These are phyloP conservation scores for Vanessa cardui DNA, from an alignment of 2,888 invertebrate genomes.

Conservation along the genomic window DNA sequence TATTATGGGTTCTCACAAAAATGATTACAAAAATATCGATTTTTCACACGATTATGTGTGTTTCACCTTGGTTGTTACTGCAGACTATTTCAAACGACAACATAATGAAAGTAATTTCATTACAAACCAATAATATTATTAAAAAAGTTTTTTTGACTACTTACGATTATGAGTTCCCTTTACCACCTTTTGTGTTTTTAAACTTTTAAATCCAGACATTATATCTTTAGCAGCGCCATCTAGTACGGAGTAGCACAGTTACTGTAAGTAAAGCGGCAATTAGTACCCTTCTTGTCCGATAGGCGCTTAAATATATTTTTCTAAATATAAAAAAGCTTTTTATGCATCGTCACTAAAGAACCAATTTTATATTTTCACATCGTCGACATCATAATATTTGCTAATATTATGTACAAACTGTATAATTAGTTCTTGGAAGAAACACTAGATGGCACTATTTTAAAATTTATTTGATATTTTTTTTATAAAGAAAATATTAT, in stretches of 20 bases:
- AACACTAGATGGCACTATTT: conserved; percentile 51
- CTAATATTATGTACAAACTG: conserved; percentile 7
- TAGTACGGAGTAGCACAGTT: conserved; percentile 51
- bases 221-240: conserved; percentile 41
- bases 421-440: conserved; percentile 36
- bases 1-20: no score
- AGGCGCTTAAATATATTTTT: not conserved
- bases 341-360: not conserved
- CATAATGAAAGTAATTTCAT: no score
- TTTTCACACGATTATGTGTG: no score
- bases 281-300: not conserved
- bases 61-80: no score
- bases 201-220: not conserved
- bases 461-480: no score
- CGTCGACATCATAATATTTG: no score
- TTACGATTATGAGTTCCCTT: no score
- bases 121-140: no score
- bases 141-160: no score
- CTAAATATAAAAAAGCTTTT: not conserved
- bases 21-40: no score
- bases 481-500: no score
- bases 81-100: no score
- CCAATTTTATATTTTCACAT: not conserved
- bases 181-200: not conserved
- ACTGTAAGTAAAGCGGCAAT: not conserved